phyloP scores from a whole-genome alignment of 2,888 invertebrate species.

The Tenthredo amoena region DNA sequence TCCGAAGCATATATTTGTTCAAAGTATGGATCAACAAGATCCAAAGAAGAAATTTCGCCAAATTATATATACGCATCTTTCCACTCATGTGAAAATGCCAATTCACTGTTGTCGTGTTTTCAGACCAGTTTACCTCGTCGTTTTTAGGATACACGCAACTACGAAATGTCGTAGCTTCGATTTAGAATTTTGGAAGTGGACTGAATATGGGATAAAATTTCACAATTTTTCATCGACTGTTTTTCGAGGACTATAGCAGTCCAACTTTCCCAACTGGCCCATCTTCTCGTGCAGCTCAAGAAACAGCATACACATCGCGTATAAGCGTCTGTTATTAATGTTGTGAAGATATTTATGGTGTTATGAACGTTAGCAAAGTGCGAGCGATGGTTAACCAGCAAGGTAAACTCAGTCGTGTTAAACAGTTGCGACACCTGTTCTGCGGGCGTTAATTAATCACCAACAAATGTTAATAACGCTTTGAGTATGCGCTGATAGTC shows the following conservation, averaged over 20 bases:
- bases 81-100: neutral
- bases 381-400: neutral
- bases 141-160: neutral
- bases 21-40: neutral
- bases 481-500: neutral
- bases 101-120: neutral
- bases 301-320: neutral
- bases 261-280: neutral
- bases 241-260: neutral
- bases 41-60: neutral
- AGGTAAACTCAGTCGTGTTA: neutral
- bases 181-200: no score
- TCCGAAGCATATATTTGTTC: constrained; percentile 1
- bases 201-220: neutral
- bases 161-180: neutral
- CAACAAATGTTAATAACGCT: neutral
- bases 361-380: neutral
- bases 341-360: neutral
- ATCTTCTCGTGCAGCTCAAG: neutral
- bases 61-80: neutral
- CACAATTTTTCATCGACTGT: neutral
- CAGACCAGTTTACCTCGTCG: neutral
- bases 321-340: neutral
- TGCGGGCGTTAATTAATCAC: neutral
- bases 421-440: constrained; percentile 32